phyloP scores from a whole-genome alignment of 2,113 vertebrate genomes.

The Syngnathoides biaculeatus region DNA sequence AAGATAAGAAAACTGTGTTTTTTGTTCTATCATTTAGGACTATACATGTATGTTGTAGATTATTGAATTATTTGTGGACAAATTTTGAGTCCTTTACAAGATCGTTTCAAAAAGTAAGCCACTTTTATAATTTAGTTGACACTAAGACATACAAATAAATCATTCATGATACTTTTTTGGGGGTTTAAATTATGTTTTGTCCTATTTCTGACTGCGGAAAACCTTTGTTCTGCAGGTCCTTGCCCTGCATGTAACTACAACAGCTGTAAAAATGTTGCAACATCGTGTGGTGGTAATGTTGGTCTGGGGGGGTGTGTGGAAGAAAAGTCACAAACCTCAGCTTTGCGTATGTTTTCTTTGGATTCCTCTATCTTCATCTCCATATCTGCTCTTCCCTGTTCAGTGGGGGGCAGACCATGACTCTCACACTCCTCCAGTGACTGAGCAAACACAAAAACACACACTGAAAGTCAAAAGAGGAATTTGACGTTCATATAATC shows the following conservation, averaged over 20 bases:
- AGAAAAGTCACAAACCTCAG: constrained; percentile 75
- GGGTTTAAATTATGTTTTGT: background rate
- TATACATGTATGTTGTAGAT: too few species aligned
- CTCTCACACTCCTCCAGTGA: constrained; percentile 87
- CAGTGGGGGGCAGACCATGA: constrained; percentile 81
- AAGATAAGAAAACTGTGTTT: too few species aligned
- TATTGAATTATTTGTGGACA: too few species aligned
- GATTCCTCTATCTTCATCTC: constrained; percentile 93
- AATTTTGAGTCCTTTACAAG: too few species aligned
- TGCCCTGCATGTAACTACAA: background rate
- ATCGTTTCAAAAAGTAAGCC: background rate
- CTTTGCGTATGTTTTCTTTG: constrained; percentile 92
- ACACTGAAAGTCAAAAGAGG: background rate
- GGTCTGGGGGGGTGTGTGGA: background rate
- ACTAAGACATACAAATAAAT: background rate
- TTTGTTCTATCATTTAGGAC: too few species aligned
- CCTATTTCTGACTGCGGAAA: background rate
- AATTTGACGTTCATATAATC: background rate
- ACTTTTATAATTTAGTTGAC: background rate
- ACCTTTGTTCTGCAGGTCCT: background rate
- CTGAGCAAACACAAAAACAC: constrained; percentile 59
- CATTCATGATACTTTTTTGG: background rate
- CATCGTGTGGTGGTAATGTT: background rate
- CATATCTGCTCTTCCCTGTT: constrained; percentile 85
- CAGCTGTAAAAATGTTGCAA: background rate